Evolutionary conservation across 2,888 invertebrate species (phyloP).

Genomic region (Athalia cordata): DNA sequence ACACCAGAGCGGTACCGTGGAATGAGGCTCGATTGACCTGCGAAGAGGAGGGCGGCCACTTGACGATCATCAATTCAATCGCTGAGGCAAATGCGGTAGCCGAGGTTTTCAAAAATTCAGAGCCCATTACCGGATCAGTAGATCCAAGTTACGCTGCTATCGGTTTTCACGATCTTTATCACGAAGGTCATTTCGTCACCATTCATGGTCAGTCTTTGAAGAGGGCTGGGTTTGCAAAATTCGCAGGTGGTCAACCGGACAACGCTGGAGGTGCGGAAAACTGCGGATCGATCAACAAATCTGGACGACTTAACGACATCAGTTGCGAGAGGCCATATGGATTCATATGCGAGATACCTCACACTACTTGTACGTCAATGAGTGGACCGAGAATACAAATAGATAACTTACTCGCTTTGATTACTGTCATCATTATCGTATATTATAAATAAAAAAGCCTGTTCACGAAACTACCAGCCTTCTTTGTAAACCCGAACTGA

Average conservation of each 20-base stretch:
- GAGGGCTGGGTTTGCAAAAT: constrained; percentile 11
- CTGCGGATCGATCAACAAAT: constrained; percentile 14
- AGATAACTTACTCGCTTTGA: too few relatives aligned
- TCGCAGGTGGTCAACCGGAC: constrained; percentile 9
- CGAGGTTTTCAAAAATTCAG: background rate
- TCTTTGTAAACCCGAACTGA: too few relatives aligned
- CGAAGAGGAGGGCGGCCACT: constrained; percentile 34
- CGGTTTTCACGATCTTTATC: constrained; percentile 21
- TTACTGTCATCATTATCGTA: too few relatives aligned
- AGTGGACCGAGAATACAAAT: too few relatives aligned
- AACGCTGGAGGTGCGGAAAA: background rate
- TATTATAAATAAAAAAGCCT: too few relatives aligned
- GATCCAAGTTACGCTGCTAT: background rate
- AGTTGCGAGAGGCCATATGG: background rate
- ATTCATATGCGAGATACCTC: constrained; percentile 18
- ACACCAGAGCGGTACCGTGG: constrained; percentile 13
- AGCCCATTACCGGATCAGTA: background rate
- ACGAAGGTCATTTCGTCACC: constrained; percentile 6
- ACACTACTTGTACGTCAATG: too few relatives aligned
- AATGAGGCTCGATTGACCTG: constrained; percentile 31
- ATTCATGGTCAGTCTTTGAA: constrained; percentile 24
- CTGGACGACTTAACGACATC: constrained; percentile 14
- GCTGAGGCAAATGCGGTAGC: constrained; percentile 20
- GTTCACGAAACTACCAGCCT: too few relatives aligned
- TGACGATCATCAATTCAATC: constrained; percentile 23